A percentile compares a stretch with the other conserved stretches of the same genome.
These are phyloP conservation scores for Parnassius mnemosyne DNA, from an alignment of 2,888 invertebrate species.

Conservation along the genomic window DNA sequence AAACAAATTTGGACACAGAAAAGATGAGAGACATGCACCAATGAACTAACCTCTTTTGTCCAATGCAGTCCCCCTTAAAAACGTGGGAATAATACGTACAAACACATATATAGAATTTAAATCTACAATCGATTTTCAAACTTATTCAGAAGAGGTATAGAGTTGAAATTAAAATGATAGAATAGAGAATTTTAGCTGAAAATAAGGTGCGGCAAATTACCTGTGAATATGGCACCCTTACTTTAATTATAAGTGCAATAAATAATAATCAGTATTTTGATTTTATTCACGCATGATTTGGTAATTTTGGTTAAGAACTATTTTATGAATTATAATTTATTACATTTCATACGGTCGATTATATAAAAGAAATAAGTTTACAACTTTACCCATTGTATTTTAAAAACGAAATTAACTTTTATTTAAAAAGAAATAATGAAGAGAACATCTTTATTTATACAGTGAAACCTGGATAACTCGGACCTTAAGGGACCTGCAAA, in stretches of 20 bases:
- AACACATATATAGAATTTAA: neutral
- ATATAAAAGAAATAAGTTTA: too few relatives aligned
- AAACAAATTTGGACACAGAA: constrained; percentile 44
- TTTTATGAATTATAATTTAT: too few relatives aligned
- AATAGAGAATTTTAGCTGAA: constrained; percentile 1
- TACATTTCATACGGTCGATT: too few relatives aligned
- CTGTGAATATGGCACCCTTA: constrained; percentile 20
- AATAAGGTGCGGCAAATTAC: constrained; percentile 4
- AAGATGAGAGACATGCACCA: constrained; percentile 53
- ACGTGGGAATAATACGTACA: constrained; percentile 63
- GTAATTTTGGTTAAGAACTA: neutral
- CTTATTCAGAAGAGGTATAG: neutral
- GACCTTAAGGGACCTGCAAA: too few relatives aligned
- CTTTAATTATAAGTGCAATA: constrained; percentile 48
- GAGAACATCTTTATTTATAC: too few relatives aligned
- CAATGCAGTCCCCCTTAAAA: constrained; percentile 59
- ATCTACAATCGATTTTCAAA: constrained; percentile 3
- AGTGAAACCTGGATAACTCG: too few relatives aligned
- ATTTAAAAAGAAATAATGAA: too few relatives aligned
- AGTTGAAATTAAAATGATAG: neutral
- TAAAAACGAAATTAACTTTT: too few relatives aligned
- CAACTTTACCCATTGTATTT: too few relatives aligned
- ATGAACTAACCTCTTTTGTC: constrained; percentile 56
- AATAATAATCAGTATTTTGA: constrained; percentile 74
- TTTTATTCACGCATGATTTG: constrained; percentile 51